Percentiles rank a stretch among this genome's conserved stretches.
Evolutionary conservation across 1,140 invertebrate species (phyloP).

Genomic region (Drosophila willistoni): DNA sequence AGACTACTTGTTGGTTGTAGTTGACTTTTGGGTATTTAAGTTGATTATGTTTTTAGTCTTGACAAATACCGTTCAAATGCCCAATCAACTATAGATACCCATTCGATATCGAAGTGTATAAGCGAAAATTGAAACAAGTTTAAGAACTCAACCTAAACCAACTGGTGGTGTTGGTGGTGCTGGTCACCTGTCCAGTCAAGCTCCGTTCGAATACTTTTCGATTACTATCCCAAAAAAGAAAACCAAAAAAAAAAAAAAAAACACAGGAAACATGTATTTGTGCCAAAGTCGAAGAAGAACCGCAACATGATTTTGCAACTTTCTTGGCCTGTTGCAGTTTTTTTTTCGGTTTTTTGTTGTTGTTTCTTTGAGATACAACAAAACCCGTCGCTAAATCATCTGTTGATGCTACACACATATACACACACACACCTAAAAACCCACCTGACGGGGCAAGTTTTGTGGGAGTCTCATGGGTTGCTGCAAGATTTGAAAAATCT

Average conservation of each 20-base stretch:
- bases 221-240: slow-evolving; percentile 54
- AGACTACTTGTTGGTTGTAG: no score
- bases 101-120: slow-evolving; percentile 49
- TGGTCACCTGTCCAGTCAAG: slow-evolving; percentile 73
- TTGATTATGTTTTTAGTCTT: no score
- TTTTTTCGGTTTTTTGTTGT: not conserved
- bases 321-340: slow-evolving; percentile 63
- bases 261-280: slow-evolving; percentile 5
- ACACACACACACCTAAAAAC: slow-evolving; percentile 31
- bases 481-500: slow-evolving; percentile 74
- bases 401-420: slow-evolving; percentile 40
- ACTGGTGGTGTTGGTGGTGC: slow-evolving; percentile 46
- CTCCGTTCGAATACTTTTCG: slow-evolving; percentile 61
- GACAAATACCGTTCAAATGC: no score
- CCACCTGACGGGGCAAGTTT: slow-evolving; percentile 73
- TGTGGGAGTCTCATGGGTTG: slow-evolving; percentile 66
- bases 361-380: slow-evolving; percentile 30
- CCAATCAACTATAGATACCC: not conserved
- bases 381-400: slow-evolving; percentile 74
- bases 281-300: slow-evolving; percentile 31
- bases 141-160: slow-evolving; percentile 71
- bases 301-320: slow-evolving; percentile 72
- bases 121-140: slow-evolving; percentile 75
- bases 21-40: no score
- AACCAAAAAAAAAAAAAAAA: slow-evolving; percentile 15